Evolutionary conservation across 2,888 invertebrate species (phyloP), one percentile per base, ranked within the genome.

Genomic region (Frankliniella intonsa): DNA sequence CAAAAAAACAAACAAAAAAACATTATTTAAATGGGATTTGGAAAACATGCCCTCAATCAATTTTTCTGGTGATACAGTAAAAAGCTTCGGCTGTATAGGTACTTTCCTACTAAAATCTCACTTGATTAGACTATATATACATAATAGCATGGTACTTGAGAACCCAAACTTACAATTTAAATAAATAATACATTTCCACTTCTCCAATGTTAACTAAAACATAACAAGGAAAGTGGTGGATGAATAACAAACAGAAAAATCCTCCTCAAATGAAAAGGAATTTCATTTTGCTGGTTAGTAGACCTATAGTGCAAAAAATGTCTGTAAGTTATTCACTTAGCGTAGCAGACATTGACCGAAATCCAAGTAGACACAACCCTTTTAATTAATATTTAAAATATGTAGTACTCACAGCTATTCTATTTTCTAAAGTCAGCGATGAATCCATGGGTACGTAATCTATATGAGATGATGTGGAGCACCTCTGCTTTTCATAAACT

Each of bases 371-470:
- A 76, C 69, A 76, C 69, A 76, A 76, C 69, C 69, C 69, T 22
- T 76, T 76, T 25, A 76, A 76, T 76, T 22, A 38, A 38, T 69
- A n/a, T 55, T 25, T 76, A 76, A 76, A 69, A n/a, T 55, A 17
- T 55, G 17, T 62, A 14, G 25, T 76, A 76, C 25, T 76, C 69
- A 76, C 69, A 76, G 69, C 69, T 76, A 76, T 22, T 9, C 69
- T 76, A 76, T 76, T 76, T 76, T 12, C 69, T 76, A 76, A 69
- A 69, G 69, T 76, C 69, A 76, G 69, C 22, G 69, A 76, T 76
- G 69, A 76, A 76, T 76, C 69, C 55, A 19, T 19, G 55, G 55
- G 14, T n/a, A n/a, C n/a, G n/a, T 38, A 38, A 38, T 38, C 38
- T 38, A 38, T 5, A 38, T 38, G 38, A 38, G 38, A 38, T 38